A percentile compares a stretch with the other conserved stretches of the same genome.
phyloP scores from a whole-genome alignment of 1,140 invertebrate species.

The Drosophila tani region DNA sequence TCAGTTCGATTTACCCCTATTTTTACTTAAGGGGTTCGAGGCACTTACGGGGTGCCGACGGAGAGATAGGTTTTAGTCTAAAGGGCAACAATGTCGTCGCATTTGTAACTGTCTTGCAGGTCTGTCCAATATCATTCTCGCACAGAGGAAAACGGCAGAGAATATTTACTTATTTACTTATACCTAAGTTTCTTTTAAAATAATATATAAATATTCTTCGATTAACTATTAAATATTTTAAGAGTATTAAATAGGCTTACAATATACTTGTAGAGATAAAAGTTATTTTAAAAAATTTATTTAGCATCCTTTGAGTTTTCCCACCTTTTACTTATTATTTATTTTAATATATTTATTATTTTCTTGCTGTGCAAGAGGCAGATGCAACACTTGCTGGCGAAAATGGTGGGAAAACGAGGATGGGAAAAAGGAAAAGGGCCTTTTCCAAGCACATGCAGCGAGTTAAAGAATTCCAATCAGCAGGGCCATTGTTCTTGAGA shows the following conservation, averaged over 20 bases:
- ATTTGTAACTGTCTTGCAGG: conserved; percentile 82
- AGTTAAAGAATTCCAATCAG: conserved; percentile 83
- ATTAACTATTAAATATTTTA: no score
- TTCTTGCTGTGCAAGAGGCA: not conserved
- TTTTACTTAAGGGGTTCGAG: conserved; percentile 39
- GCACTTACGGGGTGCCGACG: not conserved
- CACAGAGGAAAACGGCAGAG: conserved; percentile 4
- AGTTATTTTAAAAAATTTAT: no score
- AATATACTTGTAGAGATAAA: no score
- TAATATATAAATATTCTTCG: no score
- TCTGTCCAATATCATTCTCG: conserved; percentile 21
- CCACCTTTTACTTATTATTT: no score
- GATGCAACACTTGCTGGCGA: conserved; percentile 3
- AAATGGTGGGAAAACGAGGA: no score
- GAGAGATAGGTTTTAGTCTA: conserved; percentile 26
- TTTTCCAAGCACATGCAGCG: conserved; percentile 67
- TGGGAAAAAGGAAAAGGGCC: not conserved
- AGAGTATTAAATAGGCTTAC: no score
- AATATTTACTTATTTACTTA: no score
- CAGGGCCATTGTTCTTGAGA: conserved; percentile 81
- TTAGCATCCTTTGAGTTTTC: no score
- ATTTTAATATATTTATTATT: not conserved
- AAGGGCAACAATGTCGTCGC: conserved; percentile 78
- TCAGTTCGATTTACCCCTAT: conserved; percentile 65
- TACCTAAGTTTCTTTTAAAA: no score